Base-by-base conservation (phyloP, 2,797 vertebrate species). In the Argyrosomus regius region DNA sequence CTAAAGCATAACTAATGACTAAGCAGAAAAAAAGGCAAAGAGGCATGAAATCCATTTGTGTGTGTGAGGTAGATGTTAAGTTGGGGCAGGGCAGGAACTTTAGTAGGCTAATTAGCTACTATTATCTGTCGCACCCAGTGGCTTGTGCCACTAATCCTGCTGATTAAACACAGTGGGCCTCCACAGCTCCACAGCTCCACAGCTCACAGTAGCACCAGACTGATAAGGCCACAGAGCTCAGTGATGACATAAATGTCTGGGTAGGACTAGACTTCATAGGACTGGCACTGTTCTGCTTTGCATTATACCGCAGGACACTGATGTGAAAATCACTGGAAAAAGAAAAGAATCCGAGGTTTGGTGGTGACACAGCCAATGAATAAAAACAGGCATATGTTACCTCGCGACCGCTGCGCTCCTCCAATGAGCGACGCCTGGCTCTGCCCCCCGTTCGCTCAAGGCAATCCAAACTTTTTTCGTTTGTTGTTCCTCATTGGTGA, bases 51-150 rank as follows among this genome's bases (percentile, higher is more conserved):
- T 91, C 74, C 82, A 89, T 92, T 91, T 91, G 73, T 88, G 79
- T 86, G 80, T 90, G 83, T 87, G 84, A 74, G 78, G 85, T 86
- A 87, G 61, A 87, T 91, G 85, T 89, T 89, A 91, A 89, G 83
- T 88, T 86, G 81, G 86, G 83, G 81, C 72, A 90, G 87, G 83
- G 82, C 81, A 85, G 82, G 80, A 87, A 90, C 84, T 93, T 91
- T 85, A 85, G 87, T 72, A 70, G 81, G 87, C 86, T 94, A 95
- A 95, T 95, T 94, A 93, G 87, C 86, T 84, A 73, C 76, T 77
- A 91, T 93, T 92, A 93, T 93, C 87, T 89, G 87, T 85, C 64
- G 77, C 76, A 81, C 81, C 90, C 89, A 92, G 88, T 91, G 90
- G 89, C 87, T 80, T 92, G 83, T 89, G 87, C 79, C 81, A 88